Evolutionary conservation across 2,797 vertebrate genomes (phyloP), one percentile per base, ranked within the genome.

Genomic region (Alosa sapidissima): DNA sequence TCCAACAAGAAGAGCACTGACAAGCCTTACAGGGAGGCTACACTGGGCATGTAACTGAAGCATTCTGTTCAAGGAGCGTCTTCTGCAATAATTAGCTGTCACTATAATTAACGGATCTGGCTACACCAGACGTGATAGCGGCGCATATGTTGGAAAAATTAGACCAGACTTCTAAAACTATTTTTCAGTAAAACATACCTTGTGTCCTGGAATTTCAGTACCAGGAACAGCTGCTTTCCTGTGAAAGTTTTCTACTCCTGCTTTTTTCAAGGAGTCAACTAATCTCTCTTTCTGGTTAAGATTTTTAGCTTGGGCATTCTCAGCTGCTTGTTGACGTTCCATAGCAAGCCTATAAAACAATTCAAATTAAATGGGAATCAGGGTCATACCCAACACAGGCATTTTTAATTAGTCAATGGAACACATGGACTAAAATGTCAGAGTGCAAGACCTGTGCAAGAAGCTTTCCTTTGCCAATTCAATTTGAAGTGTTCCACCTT

Each of bases 171-270:
- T 41, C 0, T 41, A 41, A 41, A 41, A 41, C 41, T 41, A 1
- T 41, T 41, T 41, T 41, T 41, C 41, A 41, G 2, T 52, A 52
- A 13, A 75, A 75, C 7, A 36, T 90, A 97, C 98, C 96, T 97
- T 95, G 89, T 97, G 97, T 83, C 96, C 96, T 81, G 97, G 97
- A 47, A 99, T 92, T 93, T 99, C 98, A 0, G 98, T 99, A 81
- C 98, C 98, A 2, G 98, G 98, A 47, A 99, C 97, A 0, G 97
- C 98, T 5, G 96, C 91, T 93, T 96, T 99, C 96, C 98, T 95
- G 81, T 94, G 95, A 85, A 99, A 98, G 87, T 97, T 94, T 36
- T 96, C 91, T 62, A 97, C 92, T 24, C 96, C 96, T 0, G 92
- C 95, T 86, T 93, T 93, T 88, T 94, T 96, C 83, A 97, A 85